Conservation (phyloP, 1,140 invertebrate species). For the Aphis gossypii region DNA sequence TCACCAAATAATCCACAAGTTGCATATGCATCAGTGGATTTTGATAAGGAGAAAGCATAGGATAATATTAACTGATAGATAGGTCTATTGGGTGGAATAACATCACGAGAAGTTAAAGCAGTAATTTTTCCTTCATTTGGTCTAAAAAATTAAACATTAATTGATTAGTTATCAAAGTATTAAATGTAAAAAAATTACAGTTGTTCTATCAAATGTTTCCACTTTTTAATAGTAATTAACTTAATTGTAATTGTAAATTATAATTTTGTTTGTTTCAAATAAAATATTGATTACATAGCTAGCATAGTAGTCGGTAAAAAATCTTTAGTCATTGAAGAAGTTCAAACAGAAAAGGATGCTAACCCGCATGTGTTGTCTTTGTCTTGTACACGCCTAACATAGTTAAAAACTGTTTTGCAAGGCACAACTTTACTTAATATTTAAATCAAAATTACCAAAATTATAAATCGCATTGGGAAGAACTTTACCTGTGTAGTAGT, state of each 20-base stretch:
- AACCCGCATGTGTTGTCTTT: too few species aligned
- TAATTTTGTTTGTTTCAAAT: not conserved
- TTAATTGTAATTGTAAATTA: too few species aligned
- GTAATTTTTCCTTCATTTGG: slow-evolving; percentile 81
- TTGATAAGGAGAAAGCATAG: slow-evolving; percentile 84
- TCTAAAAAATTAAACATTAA: slow-evolving; percentile 66
- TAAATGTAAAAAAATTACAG: not conserved
- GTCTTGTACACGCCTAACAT: too few species aligned
- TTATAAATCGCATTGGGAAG: too few species aligned
- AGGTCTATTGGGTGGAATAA: slow-evolving; percentile 83
- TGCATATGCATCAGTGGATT: slow-evolving; percentile 82
- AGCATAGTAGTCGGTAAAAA: too few species aligned
- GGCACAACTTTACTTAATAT: too few species aligned
- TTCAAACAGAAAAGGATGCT: too few species aligned
- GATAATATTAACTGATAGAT: slow-evolving; percentile 89
- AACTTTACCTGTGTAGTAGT: too few species aligned
- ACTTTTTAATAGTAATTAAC: not conserved
- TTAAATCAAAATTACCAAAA: too few species aligned
- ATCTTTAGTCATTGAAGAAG: too few species aligned
- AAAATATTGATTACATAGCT: not conserved
- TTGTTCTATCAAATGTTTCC: not conserved
- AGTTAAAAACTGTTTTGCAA: too few species aligned
- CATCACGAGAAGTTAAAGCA: slow-evolving; percentile 78
- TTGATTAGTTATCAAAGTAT: not conserved
- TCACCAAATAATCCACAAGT: slow-evolving; percentile 83